Base-by-base conservation (phyloP, 2,797 vertebrate genomes). In the Holocentrus rufus region DNA sequence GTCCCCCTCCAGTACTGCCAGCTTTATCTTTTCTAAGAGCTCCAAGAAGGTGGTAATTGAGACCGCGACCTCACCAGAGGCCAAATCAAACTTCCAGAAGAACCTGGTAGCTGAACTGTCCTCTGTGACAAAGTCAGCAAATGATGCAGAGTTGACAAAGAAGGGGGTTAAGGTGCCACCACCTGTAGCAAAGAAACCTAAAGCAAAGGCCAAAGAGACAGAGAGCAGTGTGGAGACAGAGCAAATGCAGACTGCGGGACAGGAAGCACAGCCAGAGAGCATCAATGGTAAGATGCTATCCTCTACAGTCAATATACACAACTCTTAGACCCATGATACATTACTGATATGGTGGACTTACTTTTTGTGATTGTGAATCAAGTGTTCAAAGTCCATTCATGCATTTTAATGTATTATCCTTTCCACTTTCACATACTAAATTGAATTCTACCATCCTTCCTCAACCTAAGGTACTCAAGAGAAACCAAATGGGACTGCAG, bases 21-120 rank as follows among this genome's bases (percentile, higher is more conserved):
- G 96, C 89, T 99, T 99, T 79, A 95, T 98, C 88, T 99, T 98
- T 60, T 94, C 97, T 74, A 98, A 96, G 89, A 96, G 93, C 89
- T 87, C 94, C 72, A 96, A 91, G 87, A 97, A 91, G 83, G 81
- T 95, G 81, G 93, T 94, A 70, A 90, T 95, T 1, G 96, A 97
- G 66, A 92, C 93, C 2, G 84, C 92, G 0, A 79, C 92, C 0
- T 92, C 91, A 2, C 82, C 89, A 0, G 95, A 95, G 67, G 82
- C 78, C 0, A 95, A 94, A 81, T 86, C 91, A 0, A 93, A 91
- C 59, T 76, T 92, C 46, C 94, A 93, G 80, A 94, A 85, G 73
- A 95, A 92, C 53, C 82, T 94, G 65, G 94, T 93, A 50, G 88
- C 91, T 0, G 95, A 96, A 83, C 86, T 94, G 50, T 87, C 92